Evolutionary conservation across 2,113 vertebrate genomes (phyloP).

Genomic region (Sturnira hondurensis): DNA sequence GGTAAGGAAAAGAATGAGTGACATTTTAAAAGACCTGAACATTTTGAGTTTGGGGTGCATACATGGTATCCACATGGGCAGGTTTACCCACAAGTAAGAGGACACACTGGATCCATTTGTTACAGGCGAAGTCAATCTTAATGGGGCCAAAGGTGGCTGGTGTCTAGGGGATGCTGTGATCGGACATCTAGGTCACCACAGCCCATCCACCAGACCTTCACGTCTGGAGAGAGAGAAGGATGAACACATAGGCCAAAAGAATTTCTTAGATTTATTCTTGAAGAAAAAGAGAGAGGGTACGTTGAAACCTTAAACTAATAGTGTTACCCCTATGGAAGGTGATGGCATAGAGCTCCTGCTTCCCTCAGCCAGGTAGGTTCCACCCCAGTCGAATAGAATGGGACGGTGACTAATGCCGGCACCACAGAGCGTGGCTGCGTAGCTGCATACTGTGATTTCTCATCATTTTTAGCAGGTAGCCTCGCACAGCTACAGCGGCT

Average conservation of each 20-base stretch:
- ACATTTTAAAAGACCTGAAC: neutral
- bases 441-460: neutral
- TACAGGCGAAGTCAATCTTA: neutral
- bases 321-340: neutral
- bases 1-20: neutral
- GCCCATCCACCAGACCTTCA: neutral
- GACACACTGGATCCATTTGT: neutral
- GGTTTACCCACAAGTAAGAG: neutral
- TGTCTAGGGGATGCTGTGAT: too few relatives aligned
- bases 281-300: neutral
- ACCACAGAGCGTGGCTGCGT: rapidly evolving
- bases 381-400: neutral
- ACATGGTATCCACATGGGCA: neutral
- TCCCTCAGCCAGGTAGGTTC: neutral
- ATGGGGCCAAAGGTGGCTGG: rapidly evolving
- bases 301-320: neutral
- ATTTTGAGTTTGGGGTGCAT: neutral
- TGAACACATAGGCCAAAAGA: neutral
- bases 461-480: neutral
- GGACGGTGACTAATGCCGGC: neutral
- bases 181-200: neutral
- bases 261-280: neutral
- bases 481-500: neutral
- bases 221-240: neutral
- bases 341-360: neutral